Evolutionary conservation across 2,113 vertebrate species (phyloP), one percentile per base, ranked within the genome.

Genomic region (Agapornis roseicollis): DNA sequence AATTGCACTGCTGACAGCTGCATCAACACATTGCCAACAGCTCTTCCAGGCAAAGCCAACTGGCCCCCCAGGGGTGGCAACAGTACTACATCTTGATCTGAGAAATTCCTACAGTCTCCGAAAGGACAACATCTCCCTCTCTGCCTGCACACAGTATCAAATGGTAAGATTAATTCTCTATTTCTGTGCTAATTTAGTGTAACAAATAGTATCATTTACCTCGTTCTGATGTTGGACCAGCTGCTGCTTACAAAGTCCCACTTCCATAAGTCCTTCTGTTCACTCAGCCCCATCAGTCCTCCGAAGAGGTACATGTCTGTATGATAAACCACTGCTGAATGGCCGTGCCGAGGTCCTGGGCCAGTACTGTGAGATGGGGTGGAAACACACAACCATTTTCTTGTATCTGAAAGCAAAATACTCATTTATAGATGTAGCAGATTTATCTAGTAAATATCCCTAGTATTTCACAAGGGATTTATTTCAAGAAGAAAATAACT

Each of bases 211-310:
- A 33, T 3, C 29, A 29, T 55, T 98, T 91, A 98, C 99, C 96
- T 98, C 78, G 94, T 98, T 96, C 77, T 98, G 94, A 99, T 98
- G 79, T 70, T 97, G 92, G 94, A 98, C 98, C 98, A 99, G n/a
- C 74, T 96, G 69, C 96, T 92, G 94, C 68, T 97, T 79, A 44
- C 58, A 24, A 97, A 98, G 80, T 97, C 98, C 98, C 98, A 99
- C 80, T 77, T 98, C 99, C 98, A 99, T 85, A 99, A 97, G 96
- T 99, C 98, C 52, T 96, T 98, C 96, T 99, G 98, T 92, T 99
- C 98, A 14, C 85, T 96, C 66, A 99, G 93, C 46, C 98, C 98
- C 86, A 97, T 97, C 95, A 99, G 84, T 17, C 99, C 99, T 49
- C 98, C 98, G 0, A 98, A 99, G 92, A 99, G 95, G 94, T 98